Evolutionary conservation across 2,113 vertebrate genomes (phyloP).

Genomic region (Nicator chloris): DNA sequence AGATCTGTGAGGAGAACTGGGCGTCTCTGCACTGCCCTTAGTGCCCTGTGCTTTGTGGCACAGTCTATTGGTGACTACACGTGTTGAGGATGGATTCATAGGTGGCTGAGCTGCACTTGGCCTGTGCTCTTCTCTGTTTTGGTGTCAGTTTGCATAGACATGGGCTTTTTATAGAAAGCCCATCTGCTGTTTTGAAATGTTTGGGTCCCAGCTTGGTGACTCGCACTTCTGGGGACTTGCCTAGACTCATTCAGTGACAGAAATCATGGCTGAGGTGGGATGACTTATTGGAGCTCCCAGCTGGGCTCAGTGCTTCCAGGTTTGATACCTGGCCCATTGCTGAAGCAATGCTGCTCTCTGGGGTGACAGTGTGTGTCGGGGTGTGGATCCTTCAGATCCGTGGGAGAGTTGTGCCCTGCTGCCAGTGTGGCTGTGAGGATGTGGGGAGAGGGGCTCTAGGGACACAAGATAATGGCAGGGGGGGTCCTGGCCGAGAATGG

Average conservation of each 20-base stretch:
- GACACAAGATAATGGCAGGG: not conserved
- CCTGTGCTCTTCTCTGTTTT: not conserved
- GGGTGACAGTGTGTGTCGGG: not conserved
- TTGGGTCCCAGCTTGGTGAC: not conserved
- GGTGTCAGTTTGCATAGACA: not conserved
- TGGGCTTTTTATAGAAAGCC: not conserved
- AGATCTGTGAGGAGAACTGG: not conserved
- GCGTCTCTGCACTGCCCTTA: not conserved
- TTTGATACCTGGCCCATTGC: not conserved
- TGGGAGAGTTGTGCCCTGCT: rapidly evolving
- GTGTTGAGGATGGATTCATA: rapidly evolving
- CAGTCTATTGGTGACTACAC: rapidly evolving
- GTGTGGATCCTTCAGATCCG: rapidly evolving
- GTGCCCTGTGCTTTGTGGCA: not conserved
- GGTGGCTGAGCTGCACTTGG: not conserved
- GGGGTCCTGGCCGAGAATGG: not conserved
- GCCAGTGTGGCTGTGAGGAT: not conserved
- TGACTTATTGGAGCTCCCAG: not conserved
- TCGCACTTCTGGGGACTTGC: not conserved
- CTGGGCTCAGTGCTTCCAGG: not conserved
- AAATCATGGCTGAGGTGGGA: not conserved
- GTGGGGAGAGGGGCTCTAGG: not conserved
- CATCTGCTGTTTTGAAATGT: not conserved
- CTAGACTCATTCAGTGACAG: not conserved
- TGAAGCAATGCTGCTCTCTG: not conserved